phyloP scores from a whole-genome alignment of 1,140 invertebrate genomes.

The Monomorium pharaonis region DNA sequence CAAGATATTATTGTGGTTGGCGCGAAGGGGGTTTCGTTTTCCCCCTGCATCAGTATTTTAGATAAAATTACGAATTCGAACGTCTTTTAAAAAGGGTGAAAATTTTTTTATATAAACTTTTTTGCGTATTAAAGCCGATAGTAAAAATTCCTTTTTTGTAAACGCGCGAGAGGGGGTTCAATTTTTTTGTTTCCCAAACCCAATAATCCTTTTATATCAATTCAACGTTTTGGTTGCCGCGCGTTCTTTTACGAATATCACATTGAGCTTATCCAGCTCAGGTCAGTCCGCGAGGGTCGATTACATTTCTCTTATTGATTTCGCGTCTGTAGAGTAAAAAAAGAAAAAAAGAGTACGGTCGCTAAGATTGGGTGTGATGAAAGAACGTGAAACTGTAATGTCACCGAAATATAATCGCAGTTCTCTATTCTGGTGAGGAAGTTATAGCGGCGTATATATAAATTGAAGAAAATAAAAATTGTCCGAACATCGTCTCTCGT shows the following conservation, averaged over 20 bases:
- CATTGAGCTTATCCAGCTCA: not conserved
- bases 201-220: not conserved
- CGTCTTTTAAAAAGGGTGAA: not conserved
- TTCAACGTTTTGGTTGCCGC: not conserved
- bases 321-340: not conserved
- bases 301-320: constrained; percentile 30
- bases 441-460: not conserved
- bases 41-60: not conserved
- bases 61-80: not conserved
- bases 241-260: constrained; percentile 11
- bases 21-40: not conserved
- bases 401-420: constrained; percentile 1
- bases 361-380: not conserved
- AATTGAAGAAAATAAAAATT: not conserved
- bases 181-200: not conserved
- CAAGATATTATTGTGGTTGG: not conserved
- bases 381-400: not conserved
- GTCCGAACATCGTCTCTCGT: constrained; percentile 54
- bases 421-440: not conserved
- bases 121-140: not conserved
- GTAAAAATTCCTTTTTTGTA: not conserved
- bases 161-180: not conserved
- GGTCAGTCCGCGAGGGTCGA: constrained; percentile 29
- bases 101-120: not conserved
- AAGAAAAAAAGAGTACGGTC: not conserved